These are phyloP conservation scores for Oryzias sinensis DNA, from an alignment of 2,797 vertebrate genomes.

Conservation along the genomic window DNA sequence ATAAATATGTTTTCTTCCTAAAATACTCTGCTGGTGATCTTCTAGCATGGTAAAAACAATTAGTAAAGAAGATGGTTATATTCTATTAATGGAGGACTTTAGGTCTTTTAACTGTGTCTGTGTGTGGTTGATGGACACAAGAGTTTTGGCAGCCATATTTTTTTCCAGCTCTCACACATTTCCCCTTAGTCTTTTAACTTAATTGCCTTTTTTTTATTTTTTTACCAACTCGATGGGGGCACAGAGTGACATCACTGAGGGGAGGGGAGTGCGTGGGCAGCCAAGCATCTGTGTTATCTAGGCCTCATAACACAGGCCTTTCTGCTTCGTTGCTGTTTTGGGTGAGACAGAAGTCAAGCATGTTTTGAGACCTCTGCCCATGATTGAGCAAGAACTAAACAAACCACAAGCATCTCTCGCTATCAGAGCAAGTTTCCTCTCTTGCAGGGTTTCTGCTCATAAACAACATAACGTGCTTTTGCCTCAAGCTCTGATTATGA, in stretches of 20 bases:
- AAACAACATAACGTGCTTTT: background rate
- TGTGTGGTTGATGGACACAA: slow-evolving; percentile 44
- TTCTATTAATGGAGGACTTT: slow-evolving; percentile 63
- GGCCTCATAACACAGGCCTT: slow-evolving; percentile 60
- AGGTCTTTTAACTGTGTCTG: slow-evolving; percentile 19
- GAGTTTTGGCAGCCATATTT: slow-evolving; percentile 44
- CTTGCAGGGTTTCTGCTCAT: slow-evolving; percentile 11
- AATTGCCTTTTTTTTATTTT: slow-evolving; percentile 62
- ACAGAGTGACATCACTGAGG: slow-evolving; percentile 63
- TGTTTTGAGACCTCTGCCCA: slow-evolving; percentile 61
- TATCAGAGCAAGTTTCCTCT: slow-evolving; percentile 29
- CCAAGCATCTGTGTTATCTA: slow-evolving; percentile 66
- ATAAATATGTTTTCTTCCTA: slow-evolving; percentile 66
- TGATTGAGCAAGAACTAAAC: slow-evolving; percentile 28
- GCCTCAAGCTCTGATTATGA: no score
- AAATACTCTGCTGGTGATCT: slow-evolving; percentile 57
- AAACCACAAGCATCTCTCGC: slow-evolving; percentile 19
- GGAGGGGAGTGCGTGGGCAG: slow-evolving; percentile 65
- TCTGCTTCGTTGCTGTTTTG: slow-evolving; percentile 55
- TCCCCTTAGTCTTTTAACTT: background rate
- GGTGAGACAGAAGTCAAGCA: slow-evolving; percentile 54
- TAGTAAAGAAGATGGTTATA: slow-evolving; percentile 56
- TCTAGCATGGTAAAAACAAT: slow-evolving; percentile 55
- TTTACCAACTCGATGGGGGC: slow-evolving; percentile 59
- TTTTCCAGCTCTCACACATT: slow-evolving; percentile 27